Percentiles rank a stretch among this genome's conserved stretches.
Conservation (phyloP, 2,797 vertebrate species). For the Pelobates cultripes region DNA sequence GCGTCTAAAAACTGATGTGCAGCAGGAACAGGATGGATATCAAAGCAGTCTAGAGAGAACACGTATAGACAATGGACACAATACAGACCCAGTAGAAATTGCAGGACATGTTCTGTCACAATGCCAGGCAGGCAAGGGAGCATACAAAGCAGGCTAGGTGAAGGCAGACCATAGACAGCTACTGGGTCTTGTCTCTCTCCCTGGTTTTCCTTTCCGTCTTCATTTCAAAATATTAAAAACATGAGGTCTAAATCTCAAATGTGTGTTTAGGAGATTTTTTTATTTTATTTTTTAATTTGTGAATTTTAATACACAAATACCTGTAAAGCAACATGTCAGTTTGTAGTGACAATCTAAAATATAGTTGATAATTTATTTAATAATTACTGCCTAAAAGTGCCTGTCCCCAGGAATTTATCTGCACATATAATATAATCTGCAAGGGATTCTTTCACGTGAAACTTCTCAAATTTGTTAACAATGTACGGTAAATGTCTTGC, state of each 20-base stretch:
- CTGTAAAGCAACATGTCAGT: too few species aligned
- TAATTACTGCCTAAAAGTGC: too few species aligned
- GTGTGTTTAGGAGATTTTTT: neutral
- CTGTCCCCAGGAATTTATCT: too few species aligned
- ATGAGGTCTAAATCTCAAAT: neutral
- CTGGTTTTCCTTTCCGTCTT: constrained; percentile 21
- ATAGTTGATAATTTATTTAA: too few species aligned
- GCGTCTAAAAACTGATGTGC: constrained; percentile 66
- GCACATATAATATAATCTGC: neutral
- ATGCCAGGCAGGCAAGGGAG: constrained; percentile 76
- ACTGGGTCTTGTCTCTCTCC: constrained; percentile 67
- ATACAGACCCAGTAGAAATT: constrained; percentile 71
- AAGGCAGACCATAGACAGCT: constrained; percentile 84
- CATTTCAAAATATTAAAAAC: neutral
- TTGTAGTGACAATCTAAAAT: too few species aligned
- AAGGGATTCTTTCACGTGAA: neutral
- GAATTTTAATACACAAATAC: too few species aligned
- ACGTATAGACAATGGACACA: constrained; percentile 60
- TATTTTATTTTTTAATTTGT: neutral
- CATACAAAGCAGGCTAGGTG: constrained; percentile 84
- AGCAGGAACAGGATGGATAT: constrained; percentile 60
- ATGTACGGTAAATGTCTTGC: neutral
- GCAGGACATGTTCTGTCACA: constrained; percentile 70
- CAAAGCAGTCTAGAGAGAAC: constrained; percentile 65
- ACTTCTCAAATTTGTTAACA: neutral